These are phyloP conservation scores for Halcyon badia DNA, from an alignment of 2,797 vertebrate genomes.

Conservation along the genomic window DNA sequence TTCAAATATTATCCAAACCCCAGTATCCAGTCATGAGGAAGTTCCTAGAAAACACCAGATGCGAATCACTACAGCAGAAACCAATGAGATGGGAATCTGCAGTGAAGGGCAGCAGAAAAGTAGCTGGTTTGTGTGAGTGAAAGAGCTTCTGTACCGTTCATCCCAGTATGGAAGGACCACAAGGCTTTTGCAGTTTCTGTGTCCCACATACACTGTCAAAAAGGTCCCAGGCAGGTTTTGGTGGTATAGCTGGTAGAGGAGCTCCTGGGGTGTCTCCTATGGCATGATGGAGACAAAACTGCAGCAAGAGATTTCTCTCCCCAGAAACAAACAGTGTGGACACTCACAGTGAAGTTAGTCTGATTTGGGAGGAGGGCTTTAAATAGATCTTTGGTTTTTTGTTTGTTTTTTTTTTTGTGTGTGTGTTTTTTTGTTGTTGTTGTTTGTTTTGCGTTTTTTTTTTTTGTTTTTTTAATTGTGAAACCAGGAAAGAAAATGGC, in stretches of 20 bases:
- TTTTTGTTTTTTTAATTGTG: neutral
- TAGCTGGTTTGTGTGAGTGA: neutral
- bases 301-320: neutral
- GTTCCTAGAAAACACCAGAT: neutral
- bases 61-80: neutral
- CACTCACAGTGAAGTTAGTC: neutral
- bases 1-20: neutral
- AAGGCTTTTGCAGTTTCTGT: neutral
- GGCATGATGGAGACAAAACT: neutral
- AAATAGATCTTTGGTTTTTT: neutral
- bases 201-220: neutral
- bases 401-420: too few species aligned
- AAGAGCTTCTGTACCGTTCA: neutral
- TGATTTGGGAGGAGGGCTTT: neutral
- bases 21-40: neutral
- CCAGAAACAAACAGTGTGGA: neutral
- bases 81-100: neutral
- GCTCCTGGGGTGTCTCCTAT: neutral
- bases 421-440: too few species aligned
- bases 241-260: neutral
- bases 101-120: neutral
- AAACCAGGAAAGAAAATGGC: conserved; percentile 1
- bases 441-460: too few species aligned
- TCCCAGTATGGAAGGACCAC: neutral
- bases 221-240: neutral